Evolutionary conservation across 2,797 vertebrate species (phyloP), one percentile per base, ranked within the genome.

Genomic region (Anguilla pacifica): DNA sequence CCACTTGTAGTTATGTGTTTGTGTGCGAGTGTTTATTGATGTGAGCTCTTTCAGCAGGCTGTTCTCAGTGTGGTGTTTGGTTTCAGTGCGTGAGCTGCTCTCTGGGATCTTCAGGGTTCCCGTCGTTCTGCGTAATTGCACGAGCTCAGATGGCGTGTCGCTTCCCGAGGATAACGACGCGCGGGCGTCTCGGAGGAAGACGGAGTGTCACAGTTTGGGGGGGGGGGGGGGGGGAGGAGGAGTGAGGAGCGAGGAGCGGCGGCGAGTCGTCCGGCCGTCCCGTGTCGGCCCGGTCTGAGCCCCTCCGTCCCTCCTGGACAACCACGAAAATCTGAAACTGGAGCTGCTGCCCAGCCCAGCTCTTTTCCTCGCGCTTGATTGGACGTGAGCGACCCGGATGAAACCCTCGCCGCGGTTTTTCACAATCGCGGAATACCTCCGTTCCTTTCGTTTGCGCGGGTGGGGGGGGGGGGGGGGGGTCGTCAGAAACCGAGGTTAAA

Each of bases 311-410:
- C 81, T 85, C 77, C 87, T 70, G 85, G 57, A 86, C 86, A 86
- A 86, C 88, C 92, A 93, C 64, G 91, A 90, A 91, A 88, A 85
- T 25, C 88, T 46, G 82, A 89, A 61, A 87, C 93, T 88, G 91
- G 91, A 91, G 93, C 93, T 17, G 35, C 86, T 88, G 92, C 93
- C 94, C 93, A 95, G 89, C 91, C 92, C 93, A 95, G 89, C 91
- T 92, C 92, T 94, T 95, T 94, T 91, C 93, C 94, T 95, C 94
- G 94, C 94, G 94, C 92, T 92, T 93, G 94, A 95, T 94, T 95
- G 94, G 90, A 94, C 93, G 93, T 93, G 89, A 87, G 83, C 94
- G 94, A 94, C 93, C 93, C 94, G 92, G 92, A 93, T 94, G 92
- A 91, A 93, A 90, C 53, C 87, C 51, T 90, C 49, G 89, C 13